phyloP scores from a whole-genome alignment of 2,113 vertebrate genomes.

The Atractosteus spatula region DNA sequence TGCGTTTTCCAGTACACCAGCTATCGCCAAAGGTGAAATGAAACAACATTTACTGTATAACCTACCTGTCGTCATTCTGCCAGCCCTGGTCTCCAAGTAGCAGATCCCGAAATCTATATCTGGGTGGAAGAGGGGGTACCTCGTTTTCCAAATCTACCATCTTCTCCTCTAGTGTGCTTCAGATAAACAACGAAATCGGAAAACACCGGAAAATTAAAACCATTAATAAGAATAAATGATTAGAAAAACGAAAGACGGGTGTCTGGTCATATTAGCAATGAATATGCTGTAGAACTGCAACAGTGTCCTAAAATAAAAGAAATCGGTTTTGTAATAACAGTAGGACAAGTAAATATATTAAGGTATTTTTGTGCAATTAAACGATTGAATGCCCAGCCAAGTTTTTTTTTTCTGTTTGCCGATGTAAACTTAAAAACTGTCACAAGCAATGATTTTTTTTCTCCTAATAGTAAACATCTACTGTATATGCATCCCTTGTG shows the following conservation, averaged over 20 bases:
- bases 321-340: background rate
- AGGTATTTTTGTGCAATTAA: no score
- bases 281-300: background rate
- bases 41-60: background rate
- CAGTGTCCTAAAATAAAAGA: background rate
- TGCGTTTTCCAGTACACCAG: background rate
- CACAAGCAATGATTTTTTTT: background rate
- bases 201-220: background rate
- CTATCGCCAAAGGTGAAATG: no score
- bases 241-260: background rate
- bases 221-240: background rate
- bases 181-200: no score
- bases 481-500: background rate
- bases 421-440: no score
- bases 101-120: slow-evolving; percentile 74
- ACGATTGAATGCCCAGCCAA: no score
- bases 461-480: background rate
- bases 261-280: background rate
- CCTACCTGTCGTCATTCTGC: slow-evolving; percentile 75
- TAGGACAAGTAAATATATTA: background rate
- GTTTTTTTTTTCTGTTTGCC: no score
- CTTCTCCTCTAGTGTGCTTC: slow-evolving; percentile 23
- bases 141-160: slow-evolving; percentile 77
- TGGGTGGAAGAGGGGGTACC: slow-evolving; percentile 71
- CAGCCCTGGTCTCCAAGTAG: slow-evolving; percentile 74